Conservation (phyloP, 1,140 invertebrate species). For the Caenorhabditis briggsae region DNA sequence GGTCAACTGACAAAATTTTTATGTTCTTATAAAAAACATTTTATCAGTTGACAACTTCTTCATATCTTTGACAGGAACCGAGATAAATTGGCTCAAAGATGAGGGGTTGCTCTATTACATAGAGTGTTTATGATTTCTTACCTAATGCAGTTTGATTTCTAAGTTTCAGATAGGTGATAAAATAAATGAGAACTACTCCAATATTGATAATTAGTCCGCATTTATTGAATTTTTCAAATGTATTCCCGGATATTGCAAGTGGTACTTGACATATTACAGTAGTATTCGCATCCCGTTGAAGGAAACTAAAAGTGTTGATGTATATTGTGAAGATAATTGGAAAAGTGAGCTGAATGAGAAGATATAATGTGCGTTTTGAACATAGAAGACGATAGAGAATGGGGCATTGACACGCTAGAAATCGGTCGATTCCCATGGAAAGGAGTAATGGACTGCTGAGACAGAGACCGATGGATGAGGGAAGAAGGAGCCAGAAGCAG, state of each 20-base stretch:
- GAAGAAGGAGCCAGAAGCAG: too few species aligned
- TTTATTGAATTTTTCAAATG: slow-evolving; percentile 16
- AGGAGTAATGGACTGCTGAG: slow-evolving; percentile 3
- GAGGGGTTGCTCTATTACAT: too few species aligned
- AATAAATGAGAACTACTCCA: neutral
- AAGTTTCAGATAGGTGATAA: neutral
- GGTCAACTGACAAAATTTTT: too few species aligned
- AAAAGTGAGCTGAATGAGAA: neutral
- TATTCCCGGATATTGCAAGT: slow-evolving; percentile 1
- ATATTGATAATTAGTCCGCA: neutral
- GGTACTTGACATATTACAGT: slow-evolving; percentile 4
- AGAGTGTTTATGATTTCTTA: too few species aligned
- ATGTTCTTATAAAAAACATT: too few species aligned
- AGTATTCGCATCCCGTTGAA: slow-evolving; percentile 10
- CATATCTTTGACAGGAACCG: too few species aligned
- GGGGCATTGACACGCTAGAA: slow-evolving; percentile 12
- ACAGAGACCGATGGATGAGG: too few species aligned
- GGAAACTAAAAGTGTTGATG: neutral
- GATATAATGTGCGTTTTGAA: neutral
- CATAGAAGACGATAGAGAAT: slow-evolving; percentile 2
- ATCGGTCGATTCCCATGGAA: slow-evolving; percentile 24
- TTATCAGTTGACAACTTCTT: too few species aligned
- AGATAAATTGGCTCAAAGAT: too few species aligned
- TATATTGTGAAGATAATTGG: neutral
- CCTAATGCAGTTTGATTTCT: neutral